Conservation (phyloP, 1,140 invertebrate species). For the Bradynema listronoti region DNA sequence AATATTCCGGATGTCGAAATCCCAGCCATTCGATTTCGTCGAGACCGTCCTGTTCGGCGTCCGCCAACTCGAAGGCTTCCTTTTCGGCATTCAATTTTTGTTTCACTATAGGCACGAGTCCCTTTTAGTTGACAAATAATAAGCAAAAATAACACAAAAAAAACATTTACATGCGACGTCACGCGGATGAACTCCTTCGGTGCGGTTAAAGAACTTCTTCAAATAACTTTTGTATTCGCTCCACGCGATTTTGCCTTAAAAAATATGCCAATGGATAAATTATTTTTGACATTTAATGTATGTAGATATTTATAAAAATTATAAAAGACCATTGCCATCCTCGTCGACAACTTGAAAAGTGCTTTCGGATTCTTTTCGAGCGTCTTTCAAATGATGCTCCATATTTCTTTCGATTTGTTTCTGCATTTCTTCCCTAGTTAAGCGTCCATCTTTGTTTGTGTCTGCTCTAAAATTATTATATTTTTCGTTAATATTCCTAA, state of each 20-base stretch:
- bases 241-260: slow-evolving; percentile 25
- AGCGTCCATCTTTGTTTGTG: slow-evolving; percentile 74
- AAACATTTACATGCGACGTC: too few species aligned
- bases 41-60: slow-evolving; percentile 30
- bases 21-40: slow-evolving; percentile 39
- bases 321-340: slow-evolving; percentile 29
- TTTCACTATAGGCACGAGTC: too few species aligned
- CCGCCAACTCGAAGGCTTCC: slow-evolving; percentile 24
- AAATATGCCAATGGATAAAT: slow-evolving; percentile 1
- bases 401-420: slow-evolving; percentile 22
- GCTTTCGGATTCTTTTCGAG: slow-evolving; percentile 15
- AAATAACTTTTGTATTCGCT: slow-evolving; percentile 37
- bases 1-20: slow-evolving; percentile 30
- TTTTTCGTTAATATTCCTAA: slow-evolving; percentile 58
- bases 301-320: slow-evolving; percentile 9
- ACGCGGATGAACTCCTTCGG: too few species aligned
- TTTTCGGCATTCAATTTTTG: slow-evolving; percentile 33
- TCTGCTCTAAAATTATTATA: slow-evolving; percentile 83
- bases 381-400: slow-evolving; percentile 28
- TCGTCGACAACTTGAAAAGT: slow-evolving; percentile 30
- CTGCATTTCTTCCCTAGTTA: slow-evolving; percentile 79
- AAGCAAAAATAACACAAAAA: too few species aligned
- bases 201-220: too few species aligned
- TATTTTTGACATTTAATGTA: background rate
- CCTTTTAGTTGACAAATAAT: too few species aligned